phyloP scores from a whole-genome alignment of 2,113 vertebrate species.

The Mustela lutreola region DNA sequence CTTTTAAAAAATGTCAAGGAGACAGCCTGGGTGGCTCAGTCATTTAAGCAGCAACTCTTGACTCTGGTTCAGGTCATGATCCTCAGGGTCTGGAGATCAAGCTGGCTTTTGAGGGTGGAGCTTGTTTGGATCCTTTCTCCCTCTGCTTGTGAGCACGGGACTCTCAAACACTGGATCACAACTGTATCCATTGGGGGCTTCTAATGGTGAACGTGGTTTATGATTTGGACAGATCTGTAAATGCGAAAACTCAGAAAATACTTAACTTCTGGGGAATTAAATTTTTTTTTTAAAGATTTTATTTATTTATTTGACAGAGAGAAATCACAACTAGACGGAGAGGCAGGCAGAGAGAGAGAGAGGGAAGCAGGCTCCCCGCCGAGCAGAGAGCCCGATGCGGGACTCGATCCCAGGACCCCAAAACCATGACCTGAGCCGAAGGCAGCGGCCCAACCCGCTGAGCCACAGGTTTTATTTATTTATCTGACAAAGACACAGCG shows the following conservation, averaged over 20 bases:
- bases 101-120: not conserved
- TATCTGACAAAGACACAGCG: too few species aligned
- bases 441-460: too few species aligned
- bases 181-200: not conserved
- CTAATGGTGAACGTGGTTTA: not conserved
- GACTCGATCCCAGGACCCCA: too few species aligned
- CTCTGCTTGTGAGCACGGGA: not conserved
- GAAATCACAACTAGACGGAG: too few species aligned
- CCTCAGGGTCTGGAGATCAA: not conserved
- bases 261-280: not conserved
- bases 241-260: not conserved
- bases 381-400: too few species aligned
- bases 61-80: not conserved
- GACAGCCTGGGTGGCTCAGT: not conserved
- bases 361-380: too few species aligned
- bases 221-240: not conserved
- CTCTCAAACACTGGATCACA: not conserved
- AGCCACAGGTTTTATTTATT: not conserved
- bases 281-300: not conserved
- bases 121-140: not conserved
- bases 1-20: not conserved
- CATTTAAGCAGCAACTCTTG: not conserved
- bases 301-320: too few species aligned
- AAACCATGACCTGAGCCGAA: too few species aligned
- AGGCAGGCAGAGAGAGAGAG: too few species aligned